Conservation (phyloP, 2,797 vertebrate genomes). For the Poeciliopsis presidionis region DNA sequence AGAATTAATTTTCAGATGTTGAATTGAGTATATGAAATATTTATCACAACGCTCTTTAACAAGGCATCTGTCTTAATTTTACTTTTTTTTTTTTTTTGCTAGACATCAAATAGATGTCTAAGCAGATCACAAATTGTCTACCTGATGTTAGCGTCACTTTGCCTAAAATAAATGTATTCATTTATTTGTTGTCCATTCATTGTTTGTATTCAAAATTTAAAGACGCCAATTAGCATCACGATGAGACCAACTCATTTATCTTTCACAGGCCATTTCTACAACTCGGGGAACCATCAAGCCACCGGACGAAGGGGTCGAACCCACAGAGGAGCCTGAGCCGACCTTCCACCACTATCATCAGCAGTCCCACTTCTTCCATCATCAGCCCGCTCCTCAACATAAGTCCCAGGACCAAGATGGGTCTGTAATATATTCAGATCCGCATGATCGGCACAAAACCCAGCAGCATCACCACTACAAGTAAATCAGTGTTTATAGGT, state of each 20-base stretch:
- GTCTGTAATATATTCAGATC: not conserved
- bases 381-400: not conserved
- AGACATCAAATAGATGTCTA: not conserved
- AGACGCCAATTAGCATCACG: not conserved
- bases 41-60: not conserved
- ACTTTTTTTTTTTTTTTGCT: not conserved
- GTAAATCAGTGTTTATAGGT: not conserved
- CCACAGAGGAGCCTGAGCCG: not conserved
- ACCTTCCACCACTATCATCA: constrained; percentile 4
- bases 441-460: not conserved
- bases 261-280: not conserved
- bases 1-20: not conserved
- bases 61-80: not conserved
- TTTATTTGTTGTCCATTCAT: not conserved
- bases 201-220: not conserved
- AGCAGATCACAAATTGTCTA: not conserved
- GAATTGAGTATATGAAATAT: not conserved
- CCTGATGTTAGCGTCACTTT: not conserved
- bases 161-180: not conserved
- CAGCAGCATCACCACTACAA: constrained; percentile 1
- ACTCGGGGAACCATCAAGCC: not conserved
- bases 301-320: not conserved
- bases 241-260: not conserved
- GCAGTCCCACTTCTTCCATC: not conserved
- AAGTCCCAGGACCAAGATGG: constrained; percentile 12